Conservation (phyloP, 2,888 invertebrate genomes). For the Drosophila tripunctata region DNA sequence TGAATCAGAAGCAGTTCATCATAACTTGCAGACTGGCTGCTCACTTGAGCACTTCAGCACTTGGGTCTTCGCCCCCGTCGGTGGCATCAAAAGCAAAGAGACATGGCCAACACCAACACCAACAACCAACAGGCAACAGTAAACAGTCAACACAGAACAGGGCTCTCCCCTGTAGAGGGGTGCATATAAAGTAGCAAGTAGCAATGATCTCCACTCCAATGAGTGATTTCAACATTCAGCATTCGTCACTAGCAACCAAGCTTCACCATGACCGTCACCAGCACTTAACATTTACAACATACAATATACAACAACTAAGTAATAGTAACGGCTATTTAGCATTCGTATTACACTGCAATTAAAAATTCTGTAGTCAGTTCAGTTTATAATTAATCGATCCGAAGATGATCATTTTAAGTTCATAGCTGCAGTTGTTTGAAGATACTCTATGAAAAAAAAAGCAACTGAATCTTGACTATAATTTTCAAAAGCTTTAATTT, state of each 20-base stretch:
- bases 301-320: neutral
- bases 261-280: slow-evolving; percentile 12
- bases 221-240: slow-evolving; percentile 24
- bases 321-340: slow-evolving; percentile 45
- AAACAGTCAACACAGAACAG: neutral
- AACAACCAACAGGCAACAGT: neutral
- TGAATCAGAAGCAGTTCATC: slow-evolving; percentile 73
- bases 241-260: slow-evolving; percentile 34
- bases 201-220: slow-evolving; percentile 70
- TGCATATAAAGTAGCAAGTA: slow-evolving; percentile 64
- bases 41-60: slow-evolving; percentile 64
- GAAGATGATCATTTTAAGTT: too few relatives aligned
- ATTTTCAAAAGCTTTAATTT: too few relatives aligned
- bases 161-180: too few relatives aligned
- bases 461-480: too few relatives aligned
- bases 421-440: too few relatives aligned
- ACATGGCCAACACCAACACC: slow-evolving; percentile 45
- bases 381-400: neutral
- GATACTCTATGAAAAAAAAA: too few relatives aligned
- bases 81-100: slow-evolving; percentile 51
- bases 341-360: slow-evolving; percentile 31
- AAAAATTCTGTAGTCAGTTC: neutral
- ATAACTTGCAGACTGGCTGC: slow-evolving; percentile 29
- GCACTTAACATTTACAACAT: slow-evolving; percentile 23
- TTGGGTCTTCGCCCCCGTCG: slow-evolving; percentile 14